Percentiles rank a stretch among this genome's conserved stretches.
Evolutionary conservation across 1,140 invertebrate genomes (phyloP).

Genomic region (Psilanteris sp.): DNA sequence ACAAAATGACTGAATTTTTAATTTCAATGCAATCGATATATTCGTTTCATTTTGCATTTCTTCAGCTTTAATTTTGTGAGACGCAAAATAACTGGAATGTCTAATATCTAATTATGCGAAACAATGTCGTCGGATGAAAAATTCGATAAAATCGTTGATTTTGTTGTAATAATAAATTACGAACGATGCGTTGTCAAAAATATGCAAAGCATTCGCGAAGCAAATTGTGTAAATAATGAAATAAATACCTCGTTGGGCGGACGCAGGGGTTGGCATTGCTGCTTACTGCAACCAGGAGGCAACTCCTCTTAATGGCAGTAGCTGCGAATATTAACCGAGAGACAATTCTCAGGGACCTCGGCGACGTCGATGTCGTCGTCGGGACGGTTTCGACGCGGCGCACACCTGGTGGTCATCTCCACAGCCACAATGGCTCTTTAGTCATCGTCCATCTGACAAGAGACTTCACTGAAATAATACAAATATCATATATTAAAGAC

Average conservation of each 20-base stretch:
- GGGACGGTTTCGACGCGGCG: constrained; percentile 68
- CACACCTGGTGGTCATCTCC: constrained; percentile 67
- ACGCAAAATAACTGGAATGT: too few species aligned
- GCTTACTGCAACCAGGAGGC: constrained; percentile 64
- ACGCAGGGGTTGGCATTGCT: constrained; percentile 64
- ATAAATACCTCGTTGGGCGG: constrained; percentile 67
- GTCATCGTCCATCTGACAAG: constrained; percentile 62
- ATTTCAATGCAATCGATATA: too few species aligned
- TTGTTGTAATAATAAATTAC: constrained; percentile 1
- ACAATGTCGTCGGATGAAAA: neutral
- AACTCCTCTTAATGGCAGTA: constrained; percentile 61
- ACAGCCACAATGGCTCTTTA: constrained; percentile 57
- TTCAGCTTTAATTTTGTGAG: too few species aligned
- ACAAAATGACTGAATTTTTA: too few species aligned
- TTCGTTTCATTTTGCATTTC: too few species aligned
- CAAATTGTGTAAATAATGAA: constrained; percentile 14
- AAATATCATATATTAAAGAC: too few species aligned
- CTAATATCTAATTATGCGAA: neutral
- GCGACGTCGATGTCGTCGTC: constrained; percentile 65
- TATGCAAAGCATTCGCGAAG: neutral
- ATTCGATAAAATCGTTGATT: neutral
- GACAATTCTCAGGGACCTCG: constrained; percentile 60
- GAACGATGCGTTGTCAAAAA: constrained; percentile 1
- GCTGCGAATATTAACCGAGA: constrained; percentile 53
- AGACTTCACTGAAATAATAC: constrained; percentile 46